Base-by-base conservation (phyloP, 2,113 vertebrate species). In the Scomber scombrus region DNA sequence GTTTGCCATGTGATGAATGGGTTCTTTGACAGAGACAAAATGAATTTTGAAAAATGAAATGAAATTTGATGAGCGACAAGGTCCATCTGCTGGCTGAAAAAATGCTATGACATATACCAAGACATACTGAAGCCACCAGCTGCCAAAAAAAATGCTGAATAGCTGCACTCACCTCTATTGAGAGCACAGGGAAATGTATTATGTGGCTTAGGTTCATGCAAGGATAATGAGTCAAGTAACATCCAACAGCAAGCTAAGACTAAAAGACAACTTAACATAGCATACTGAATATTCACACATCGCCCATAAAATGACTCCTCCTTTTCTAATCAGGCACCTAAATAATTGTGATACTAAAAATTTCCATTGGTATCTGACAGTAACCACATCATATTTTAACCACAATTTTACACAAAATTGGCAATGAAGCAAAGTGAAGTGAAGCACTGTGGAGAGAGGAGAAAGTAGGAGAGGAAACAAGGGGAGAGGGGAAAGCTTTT, bases 21-120 rank as follows among this genome's bases (percentile, higher is more conserved):
- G 6, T 31, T 73, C 12, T 19, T 60, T 64, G 12, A 56, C 2
- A 29, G 12, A 64, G 19, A 21, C 16, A 12, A 65, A 81, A 47
- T 62, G 16, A 68, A n/a, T n/a, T n/a, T n/a, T n/a, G n/a, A n/a
- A n/a, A n/a, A n/a, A n/a, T n/a, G n/a, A n/a, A n/a, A n/a, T n/a
- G n/a, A n/a, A n/a, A n/a, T 83, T 82, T 1, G 4, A 74, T 6
- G n/a, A 62, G 71, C 6, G 5, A 43, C 26, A 49, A 16, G 80
- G 34, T 58, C 90, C 92, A 80, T 88, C 92, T 92, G 78, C 79
- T 92, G 92, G 86, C 76, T 66, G 34, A 16, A 46, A 46, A 23
- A 3, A 45, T 72, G 80, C 26, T 45, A 79, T 13, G 23, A 62
- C 70, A 78, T 12, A 15, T 13, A 43, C 8, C 34, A 10, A 14